Evolutionary conservation across 2,888 invertebrate genomes (phyloP).

Genomic region (Cataglyphis cursor): DNA sequence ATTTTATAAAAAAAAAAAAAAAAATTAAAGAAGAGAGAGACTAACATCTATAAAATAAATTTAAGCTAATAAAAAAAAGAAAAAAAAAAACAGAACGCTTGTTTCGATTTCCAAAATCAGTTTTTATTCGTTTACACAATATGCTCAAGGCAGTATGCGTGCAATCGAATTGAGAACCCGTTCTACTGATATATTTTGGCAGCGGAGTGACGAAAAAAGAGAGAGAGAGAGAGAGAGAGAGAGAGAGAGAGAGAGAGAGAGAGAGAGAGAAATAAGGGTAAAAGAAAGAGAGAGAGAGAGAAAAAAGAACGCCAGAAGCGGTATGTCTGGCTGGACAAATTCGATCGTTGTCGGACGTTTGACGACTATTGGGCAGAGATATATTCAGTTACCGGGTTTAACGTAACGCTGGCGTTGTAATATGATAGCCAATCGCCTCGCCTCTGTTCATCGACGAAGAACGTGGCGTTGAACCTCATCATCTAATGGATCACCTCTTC

Average conservation of each 20-base stretch:
- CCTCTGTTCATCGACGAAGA: slow-evolving; percentile 72
- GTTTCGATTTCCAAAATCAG: neutral
- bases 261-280: slow-evolving; percentile 36
- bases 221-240: slow-evolving; percentile 24
- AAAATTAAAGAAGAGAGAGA: neutral
- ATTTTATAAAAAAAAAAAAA: neutral
- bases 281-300: slow-evolving; percentile 4
- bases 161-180: slow-evolving; percentile 57
- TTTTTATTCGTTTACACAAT: slow-evolving; percentile 23
- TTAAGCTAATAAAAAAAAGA: neutral
- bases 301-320: slow-evolving; percentile 56
- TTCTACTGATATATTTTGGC: slow-evolving; percentile 69
- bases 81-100: neutral
- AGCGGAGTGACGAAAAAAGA: slow-evolving; percentile 51
- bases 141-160: neutral
- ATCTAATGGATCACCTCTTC: slow-evolving; percentile 7
- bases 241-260: slow-evolving; percentile 30
- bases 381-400: slow-evolving; percentile 83
- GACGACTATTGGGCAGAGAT: slow-evolving; percentile 83
- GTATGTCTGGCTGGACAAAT: slow-evolving; percentile 81
- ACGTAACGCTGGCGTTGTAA: slow-evolving; percentile 83
- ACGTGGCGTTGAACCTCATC: slow-evolving; percentile 46
- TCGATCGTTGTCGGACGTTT: slow-evolving; percentile 83
- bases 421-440: slow-evolving; percentile 80
- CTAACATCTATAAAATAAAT: neutral